A percentile compares a stretch with the other conserved stretches of the same genome.
Evolutionary conservation across 2,113 vertebrate species (phyloP).

Genomic region (Rhineura floridana): DNA sequence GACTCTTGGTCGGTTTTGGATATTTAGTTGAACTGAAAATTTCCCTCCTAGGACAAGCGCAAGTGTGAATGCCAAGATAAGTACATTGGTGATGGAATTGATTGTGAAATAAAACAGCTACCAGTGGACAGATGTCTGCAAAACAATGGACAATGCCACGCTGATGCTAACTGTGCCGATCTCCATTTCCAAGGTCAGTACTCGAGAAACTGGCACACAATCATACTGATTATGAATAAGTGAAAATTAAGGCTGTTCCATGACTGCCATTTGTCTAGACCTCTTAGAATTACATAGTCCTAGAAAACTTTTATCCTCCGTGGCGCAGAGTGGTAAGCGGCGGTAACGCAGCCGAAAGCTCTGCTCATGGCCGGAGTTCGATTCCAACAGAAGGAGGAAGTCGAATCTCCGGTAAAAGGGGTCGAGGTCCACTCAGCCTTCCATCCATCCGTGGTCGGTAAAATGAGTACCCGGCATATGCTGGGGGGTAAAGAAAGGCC

Average conservation of each 20-base stretch:
- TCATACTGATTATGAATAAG: background rate
- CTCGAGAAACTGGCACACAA: background rate
- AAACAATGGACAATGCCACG: constrained; percentile 87
- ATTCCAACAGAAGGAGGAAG: too few species aligned
- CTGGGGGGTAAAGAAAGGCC: too few species aligned
- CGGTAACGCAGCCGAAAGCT: too few species aligned
- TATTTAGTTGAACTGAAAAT: constrained; percentile 1
- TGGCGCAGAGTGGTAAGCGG: too few species aligned
- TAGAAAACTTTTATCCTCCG: too few species aligned
- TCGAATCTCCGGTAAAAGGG: too few species aligned
- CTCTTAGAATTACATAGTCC: background rate
- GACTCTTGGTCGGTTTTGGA: background rate
- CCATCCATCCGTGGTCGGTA: too few species aligned
- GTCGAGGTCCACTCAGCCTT: too few species aligned
- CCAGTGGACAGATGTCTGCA: constrained; percentile 89
- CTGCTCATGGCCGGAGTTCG: too few species aligned
- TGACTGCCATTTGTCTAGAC: background rate
- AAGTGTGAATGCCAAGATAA: constrained; percentile 86
- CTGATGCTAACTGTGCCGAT: constrained; percentile 82
- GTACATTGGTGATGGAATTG: constrained; percentile 87
- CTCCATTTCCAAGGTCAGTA: constrained; percentile 90
- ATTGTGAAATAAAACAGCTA: constrained; percentile 81
- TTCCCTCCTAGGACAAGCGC: constrained; percentile 79
- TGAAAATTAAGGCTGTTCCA: background rate
- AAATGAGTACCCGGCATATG: too few species aligned